These are phyloP conservation scores for Gastrophysa polygoni DNA, from an alignment of 2,888 invertebrate species.

Conservation along the genomic window DNA sequence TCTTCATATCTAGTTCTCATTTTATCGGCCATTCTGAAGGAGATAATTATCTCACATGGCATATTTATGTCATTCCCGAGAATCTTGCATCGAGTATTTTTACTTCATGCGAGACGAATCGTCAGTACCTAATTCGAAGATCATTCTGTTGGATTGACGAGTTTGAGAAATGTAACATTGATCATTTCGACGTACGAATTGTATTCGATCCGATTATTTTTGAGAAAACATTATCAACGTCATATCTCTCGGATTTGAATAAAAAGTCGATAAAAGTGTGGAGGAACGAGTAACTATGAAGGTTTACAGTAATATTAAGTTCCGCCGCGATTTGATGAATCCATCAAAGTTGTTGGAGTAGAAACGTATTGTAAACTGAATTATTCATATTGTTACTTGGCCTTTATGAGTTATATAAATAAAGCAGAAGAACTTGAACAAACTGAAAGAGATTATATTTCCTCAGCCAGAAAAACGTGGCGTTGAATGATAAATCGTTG, in stretches of 20 bases:
- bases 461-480: too few relatives aligned
- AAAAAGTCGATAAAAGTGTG: background rate
- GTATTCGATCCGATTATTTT: too few relatives aligned
- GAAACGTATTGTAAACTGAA: background rate
- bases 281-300: background rate
- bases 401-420: background rate
- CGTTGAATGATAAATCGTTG: background rate
- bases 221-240: background rate
- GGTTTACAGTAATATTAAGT: background rate
- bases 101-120: too few relatives aligned
- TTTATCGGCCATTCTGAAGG: background rate
- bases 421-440: background rate
- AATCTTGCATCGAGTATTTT: too few relatives aligned
- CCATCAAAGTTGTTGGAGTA: background rate
- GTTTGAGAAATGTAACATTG: too few relatives aligned
- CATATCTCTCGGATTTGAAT: background rate
- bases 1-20: background rate
- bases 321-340: background rate
- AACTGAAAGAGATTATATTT: too few relatives aligned
- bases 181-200: too few relatives aligned
- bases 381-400: background rate
- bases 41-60: too few relatives aligned
- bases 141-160: too few relatives aligned
- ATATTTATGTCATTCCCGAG: too few relatives aligned
- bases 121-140: too few relatives aligned